phyloP scores from a whole-genome alignment of 2,797 vertebrate genomes.

The Dermochelys coriacea region DNA sequence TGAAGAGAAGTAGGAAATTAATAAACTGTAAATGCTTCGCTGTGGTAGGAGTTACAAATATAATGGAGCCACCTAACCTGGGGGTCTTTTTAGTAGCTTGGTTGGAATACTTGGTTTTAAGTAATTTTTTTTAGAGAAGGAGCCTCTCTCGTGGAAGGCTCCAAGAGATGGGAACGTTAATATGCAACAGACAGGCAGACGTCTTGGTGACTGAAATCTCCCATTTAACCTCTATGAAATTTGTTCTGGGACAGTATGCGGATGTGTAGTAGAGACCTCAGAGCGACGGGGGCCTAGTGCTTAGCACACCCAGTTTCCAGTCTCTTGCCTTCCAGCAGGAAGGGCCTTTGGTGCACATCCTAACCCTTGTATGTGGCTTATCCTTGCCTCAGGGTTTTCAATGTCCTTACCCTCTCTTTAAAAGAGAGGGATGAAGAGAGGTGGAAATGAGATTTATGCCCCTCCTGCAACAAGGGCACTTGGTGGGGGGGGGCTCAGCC shows the following conservation, averaged over 20 bases:
- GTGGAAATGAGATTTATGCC: not conserved
- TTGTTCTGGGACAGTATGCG: not conserved
- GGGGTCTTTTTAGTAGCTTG: not conserved
- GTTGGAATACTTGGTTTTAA: not conserved
- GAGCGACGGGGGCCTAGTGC: not conserved
- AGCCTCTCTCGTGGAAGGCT: not conserved
- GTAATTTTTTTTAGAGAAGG: not conserved
- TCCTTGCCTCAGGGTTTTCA: not conserved
- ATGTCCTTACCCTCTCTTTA: not conserved
- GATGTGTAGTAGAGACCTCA: not conserved
- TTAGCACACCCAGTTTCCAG: not conserved
- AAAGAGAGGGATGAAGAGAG: not conserved
- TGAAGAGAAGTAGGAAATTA: conserved; percentile 23
- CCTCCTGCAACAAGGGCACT: not conserved
- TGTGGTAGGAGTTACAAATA: not conserved
- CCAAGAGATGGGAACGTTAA: not conserved
- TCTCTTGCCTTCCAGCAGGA: not conserved
- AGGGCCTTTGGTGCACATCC: not conserved
- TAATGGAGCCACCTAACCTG: conserved; percentile 6
- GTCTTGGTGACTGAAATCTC: not conserved
- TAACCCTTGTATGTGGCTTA: not conserved
- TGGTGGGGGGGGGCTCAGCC: not conserved
- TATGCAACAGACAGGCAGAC: not conserved
- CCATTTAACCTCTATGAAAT: not conserved
- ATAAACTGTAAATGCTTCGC: not conserved